phyloP scores from a whole-genome alignment of 2,797 vertebrate species.

The Crocidura indochinensis region DNA sequence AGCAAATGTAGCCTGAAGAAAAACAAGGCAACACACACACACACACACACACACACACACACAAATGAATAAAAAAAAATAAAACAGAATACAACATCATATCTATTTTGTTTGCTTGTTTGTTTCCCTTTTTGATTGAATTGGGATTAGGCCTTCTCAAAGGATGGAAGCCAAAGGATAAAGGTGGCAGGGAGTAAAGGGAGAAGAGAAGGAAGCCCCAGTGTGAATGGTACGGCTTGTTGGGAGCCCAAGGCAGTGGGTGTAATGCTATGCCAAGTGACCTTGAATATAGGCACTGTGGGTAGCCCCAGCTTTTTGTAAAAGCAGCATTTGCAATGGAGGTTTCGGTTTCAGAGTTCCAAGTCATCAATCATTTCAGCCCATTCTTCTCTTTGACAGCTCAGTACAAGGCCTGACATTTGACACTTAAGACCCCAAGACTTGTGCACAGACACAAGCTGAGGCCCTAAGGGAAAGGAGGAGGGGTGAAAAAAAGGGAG shows the following conservation, averaged over 20 bases:
- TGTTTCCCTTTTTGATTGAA: conserved; percentile 81
- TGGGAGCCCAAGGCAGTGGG: conserved; percentile 91
- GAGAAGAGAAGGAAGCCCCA: conserved; percentile 88
- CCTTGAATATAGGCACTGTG: conserved; percentile 95
- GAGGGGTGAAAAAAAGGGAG: conserved; percentile 76
- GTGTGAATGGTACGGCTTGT: conserved; percentile 91
- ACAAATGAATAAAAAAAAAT: conserved; percentile 77
- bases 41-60: too few relatives aligned
- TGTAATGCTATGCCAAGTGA: conserved; percentile 94
- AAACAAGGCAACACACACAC: conserved; percentile 30
- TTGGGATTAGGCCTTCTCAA: conserved; percentile 90
- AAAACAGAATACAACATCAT: conserved; percentile 10
- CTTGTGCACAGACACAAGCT: conserved; percentile 93
- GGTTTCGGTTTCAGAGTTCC: conserved; percentile 99
- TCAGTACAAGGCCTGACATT: conserved; percentile 99
- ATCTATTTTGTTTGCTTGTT: too few relatives aligned
- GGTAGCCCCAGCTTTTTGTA: conserved; percentile 96
- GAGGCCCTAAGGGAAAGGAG: conserved; percentile 93
- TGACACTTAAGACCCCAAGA: conserved; percentile 98
- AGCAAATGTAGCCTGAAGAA: conserved; percentile 89
- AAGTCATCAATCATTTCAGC: conserved; percentile 99
- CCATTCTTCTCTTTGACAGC: conserved; percentile 99
- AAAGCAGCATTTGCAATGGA: conserved; percentile 98
- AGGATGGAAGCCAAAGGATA: conserved; percentile 85
- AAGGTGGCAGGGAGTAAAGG: conserved; percentile 85